Base-by-base conservation (phyloP, 2,113 vertebrate species). In the Lamprotornis superbus region DNA sequence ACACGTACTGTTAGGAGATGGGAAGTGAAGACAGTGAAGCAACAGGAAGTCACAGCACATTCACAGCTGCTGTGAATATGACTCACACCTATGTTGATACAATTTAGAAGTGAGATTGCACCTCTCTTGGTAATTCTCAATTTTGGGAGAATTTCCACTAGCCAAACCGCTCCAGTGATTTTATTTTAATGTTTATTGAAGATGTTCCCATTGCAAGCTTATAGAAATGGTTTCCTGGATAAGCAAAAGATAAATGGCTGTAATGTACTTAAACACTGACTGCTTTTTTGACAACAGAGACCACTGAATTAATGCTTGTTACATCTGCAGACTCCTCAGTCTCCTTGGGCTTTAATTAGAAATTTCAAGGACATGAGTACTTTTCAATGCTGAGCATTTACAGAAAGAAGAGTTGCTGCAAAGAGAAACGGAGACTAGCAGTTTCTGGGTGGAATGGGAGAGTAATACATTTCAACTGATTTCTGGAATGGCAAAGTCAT, bases 1-100 rank as follows among this genome's bases (percentile, higher is more conserved):
- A 56, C 30, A n/a, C 0, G 0, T 5, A 24, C 30, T 7, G 0
- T 42, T 42, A 71, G 3, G n/a, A 78, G 17, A 23, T 1, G 31
- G 47, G 31, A 85, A 78, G 55, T 65, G 31, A 63, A 68, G 57
- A 24, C 31, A 35, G 20, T 8, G 23, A 79, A 85, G 27, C 33
- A 78, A n/a, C 31, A 42, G 4, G 3, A 74, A 42, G 53, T 63
- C 53, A 47, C 14, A 64, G 31, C 42, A 21, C 22, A 11, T 31
- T 77, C 64, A 57, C 22, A 80, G 42, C 44, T 53, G 39, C 39
- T 87, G 56, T 75, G 39, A 55, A 18, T 83, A 59, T 37, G 40
- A 46, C 17, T 55, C 50, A 33, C 18, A 25, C 49, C 40, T 50
- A 5, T 37, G 33, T 40, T 83, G 35, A 30, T 55, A 82, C 42